Evolutionary conservation across 2,888 invertebrate species (phyloP), one percentile per base, ranked within the genome.

Genomic region (Caenorhabditis uteleia): DNA sequence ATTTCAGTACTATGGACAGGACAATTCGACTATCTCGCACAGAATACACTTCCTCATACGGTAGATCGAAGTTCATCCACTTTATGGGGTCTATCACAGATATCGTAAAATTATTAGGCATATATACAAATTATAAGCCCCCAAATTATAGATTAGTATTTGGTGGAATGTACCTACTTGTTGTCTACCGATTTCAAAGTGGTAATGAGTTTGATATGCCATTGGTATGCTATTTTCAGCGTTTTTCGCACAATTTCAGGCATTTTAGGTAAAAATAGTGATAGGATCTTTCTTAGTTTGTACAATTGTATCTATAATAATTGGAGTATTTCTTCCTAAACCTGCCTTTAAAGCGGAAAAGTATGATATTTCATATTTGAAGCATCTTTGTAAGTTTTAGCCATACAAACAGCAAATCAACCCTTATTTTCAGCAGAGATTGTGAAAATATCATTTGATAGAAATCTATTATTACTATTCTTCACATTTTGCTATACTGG

Each of bases 11-110:
- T 64, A 6, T 64, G 64, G 64, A 64, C 64, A 16, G 64, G 64
- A 2, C 64, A 64, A 27, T 64, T 64, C n/a, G 64, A 64, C 34
- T 64, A 64, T 31, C 25, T 64, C 4, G 57, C 64, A n/a, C 64
- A 57, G 26, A 64, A 64, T 14, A 49, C 48, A 20, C 43, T 45
- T 14, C 53, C 53, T 2, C 31, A 53, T 16, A 57, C 64, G 20
- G 20, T 64, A 26, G 64, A 64, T 44, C 57, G 64, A 16, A 57
- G 57, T 40, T 53, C 57, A 14, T 57, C 64, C 3, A 44, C 25
- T 44, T 25, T 64, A 25, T 64, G 57, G 64, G 64, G 57, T 10
- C n/a, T 64, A 5, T 49, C 64, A 7, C 64, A 64, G 40, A 45
- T 45, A 16, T 64, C 64, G 51, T 47, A 20, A 45, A 49, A 23